Base-by-base conservation (phyloP, 2,113 vertebrate genomes). In the Rhodinocichla rosea region DNA sequence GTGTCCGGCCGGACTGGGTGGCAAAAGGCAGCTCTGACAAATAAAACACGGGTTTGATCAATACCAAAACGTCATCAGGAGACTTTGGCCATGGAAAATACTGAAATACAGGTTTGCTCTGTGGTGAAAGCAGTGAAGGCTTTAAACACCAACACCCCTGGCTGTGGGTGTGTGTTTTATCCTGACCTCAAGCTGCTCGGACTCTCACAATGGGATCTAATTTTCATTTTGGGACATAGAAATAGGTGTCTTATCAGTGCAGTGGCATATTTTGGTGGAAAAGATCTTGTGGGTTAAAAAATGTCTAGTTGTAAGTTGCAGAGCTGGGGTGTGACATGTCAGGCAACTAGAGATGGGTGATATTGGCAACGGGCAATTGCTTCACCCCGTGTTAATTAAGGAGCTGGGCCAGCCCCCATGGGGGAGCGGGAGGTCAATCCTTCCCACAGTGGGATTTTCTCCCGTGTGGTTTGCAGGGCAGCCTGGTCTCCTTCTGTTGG, bases 291-390 rank as follows among this genome's bases (percentile, higher is more conserved):
- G 4, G 12, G 23, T 42, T 84, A 39, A 60, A 69, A 89, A 74
- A 17, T 1, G 2, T 39, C 15, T 8, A 13, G 13, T 35, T 52
- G 23, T 30, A 3, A 0, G 0, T 70, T 16, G 10, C 13, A 27
- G 52, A 75, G 37, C 32, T 3, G 18, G 47, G 30, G n/a, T 2
- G 33, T n/a, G 7, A 53, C 40, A 2, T 0, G 7, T 7, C 1
- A 15, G 32, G 26, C 37, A 45, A 45, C 45, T 60, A 27, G 42
- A 15, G n/a, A 44, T 1, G 4, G 24, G 40, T 11, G 6, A 13
- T 37, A 22, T 0, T 37, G 5, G 11, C 56, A 45, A 28, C 0
- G 1, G 32, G n/a, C 22, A 1, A 37, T 65, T 83, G 60, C 33
- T 65, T 70, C 56, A 19, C 28, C 35, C 33, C 2, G 0, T 19